phyloP scores from a whole-genome alignment of 2,888 invertebrate species.

The Drosophila mimetica region DNA sequence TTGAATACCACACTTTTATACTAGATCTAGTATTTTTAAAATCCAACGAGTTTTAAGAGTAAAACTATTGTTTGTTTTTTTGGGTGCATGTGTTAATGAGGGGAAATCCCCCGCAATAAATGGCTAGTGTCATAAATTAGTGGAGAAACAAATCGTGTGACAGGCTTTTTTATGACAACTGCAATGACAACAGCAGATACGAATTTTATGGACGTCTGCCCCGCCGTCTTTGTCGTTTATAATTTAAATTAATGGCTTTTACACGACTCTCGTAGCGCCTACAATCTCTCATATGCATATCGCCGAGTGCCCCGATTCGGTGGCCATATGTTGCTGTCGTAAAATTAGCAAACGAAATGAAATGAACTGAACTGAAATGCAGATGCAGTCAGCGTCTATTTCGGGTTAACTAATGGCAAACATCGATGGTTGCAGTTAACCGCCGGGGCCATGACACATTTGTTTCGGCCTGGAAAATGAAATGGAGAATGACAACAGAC shows the following conservation, averaged over 20 bases:
- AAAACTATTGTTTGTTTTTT: too few relatives aligned
- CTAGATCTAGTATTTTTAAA: too few relatives aligned
- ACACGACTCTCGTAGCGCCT: constrained; percentile 68
- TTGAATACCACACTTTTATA: too few relatives aligned
- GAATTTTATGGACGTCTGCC: constrained; percentile 63
- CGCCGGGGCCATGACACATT: constrained; percentile 68
- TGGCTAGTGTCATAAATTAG: constrained; percentile 29
- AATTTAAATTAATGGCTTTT: constrained; percentile 77
- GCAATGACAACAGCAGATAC: constrained; percentile 60
- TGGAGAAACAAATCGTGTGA: constrained; percentile 54
- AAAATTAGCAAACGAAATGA: constrained; percentile 61
- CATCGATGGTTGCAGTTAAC: constrained; percentile 39
- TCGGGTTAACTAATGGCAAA: constrained; percentile 31
- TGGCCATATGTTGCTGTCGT: constrained; percentile 65
- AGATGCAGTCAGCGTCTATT: constrained; percentile 61
- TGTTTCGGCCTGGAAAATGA: constrained; percentile 44
- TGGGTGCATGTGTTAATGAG: constrained; percentile 24
- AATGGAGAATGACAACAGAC: constrained; percentile 50
- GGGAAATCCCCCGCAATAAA: not conserved
- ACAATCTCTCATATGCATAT: constrained; percentile 30
- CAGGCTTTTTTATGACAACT: constrained; percentile 72
- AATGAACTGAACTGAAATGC: constrained; percentile 42
- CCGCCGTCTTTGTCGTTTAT: constrained; percentile 68
- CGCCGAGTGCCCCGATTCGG: constrained; percentile 51
- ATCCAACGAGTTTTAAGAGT: too few relatives aligned